Percentiles rank a stretch among this genome's conserved stretches.
These are phyloP conservation scores for Hystrix brachyura DNA, from an alignment of 2,113 vertebrate genomes.

Conservation along the genomic window DNA sequence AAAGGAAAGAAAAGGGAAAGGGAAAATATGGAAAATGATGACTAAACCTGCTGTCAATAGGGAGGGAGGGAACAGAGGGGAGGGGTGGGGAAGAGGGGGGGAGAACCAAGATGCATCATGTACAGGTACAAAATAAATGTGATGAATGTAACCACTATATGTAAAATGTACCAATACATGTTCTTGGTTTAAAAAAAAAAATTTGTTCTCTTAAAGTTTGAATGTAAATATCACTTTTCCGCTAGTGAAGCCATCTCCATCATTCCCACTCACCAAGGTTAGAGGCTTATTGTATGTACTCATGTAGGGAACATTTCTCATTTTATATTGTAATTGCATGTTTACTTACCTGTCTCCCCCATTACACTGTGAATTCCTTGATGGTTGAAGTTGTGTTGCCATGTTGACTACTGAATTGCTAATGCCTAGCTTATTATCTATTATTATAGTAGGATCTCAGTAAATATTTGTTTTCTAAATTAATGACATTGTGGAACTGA, in stretches of 20 bases:
- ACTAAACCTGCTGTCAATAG: too few relatives aligned
- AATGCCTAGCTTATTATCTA: background rate
- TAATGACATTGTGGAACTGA: constrained; percentile 17
- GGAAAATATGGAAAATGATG: too few relatives aligned
- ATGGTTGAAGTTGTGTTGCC: background rate
- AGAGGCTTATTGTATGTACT: constrained; percentile 23
- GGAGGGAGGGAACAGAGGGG: too few relatives aligned
- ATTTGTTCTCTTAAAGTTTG: background rate
- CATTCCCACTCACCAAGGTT: background rate
- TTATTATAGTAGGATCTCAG: background rate
- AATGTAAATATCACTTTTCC: background rate
- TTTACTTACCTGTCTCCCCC: background rate
- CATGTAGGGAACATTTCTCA: background rate
- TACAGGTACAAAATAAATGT: too few relatives aligned
- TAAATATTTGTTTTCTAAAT: constrained; percentile 36
- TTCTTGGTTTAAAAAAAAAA: too few relatives aligned
- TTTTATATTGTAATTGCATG: background rate
- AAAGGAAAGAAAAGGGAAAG: too few relatives aligned
- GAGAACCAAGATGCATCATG: too few relatives aligned
- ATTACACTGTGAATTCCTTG: background rate
- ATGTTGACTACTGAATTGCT: constrained; percentile 39
- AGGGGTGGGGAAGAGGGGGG: too few relatives aligned
- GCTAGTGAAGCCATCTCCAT: background rate
- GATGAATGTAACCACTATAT: too few relatives aligned
- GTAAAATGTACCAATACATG: too few relatives aligned